A percentile compares a stretch with the other conserved stretches of the same genome.
phyloP scores from a whole-genome alignment of 2,797 vertebrate genomes.

The Rhinichthys osculus region DNA sequence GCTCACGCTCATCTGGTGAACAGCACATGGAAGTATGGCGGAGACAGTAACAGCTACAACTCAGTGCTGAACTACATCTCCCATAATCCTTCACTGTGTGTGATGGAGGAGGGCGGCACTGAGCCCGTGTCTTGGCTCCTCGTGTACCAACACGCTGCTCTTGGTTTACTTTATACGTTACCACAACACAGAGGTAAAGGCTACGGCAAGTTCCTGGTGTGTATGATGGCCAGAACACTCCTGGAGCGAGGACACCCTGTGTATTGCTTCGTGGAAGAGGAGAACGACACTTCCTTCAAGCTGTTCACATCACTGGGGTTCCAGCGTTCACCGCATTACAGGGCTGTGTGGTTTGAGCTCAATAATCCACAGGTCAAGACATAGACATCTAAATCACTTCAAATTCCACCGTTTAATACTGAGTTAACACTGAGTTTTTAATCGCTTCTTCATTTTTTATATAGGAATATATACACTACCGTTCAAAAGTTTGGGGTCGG shows the following conservation, averaged over 20 bases:
- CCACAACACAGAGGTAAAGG: conserved; percentile 50
- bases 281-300: conserved; percentile 38
- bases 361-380: not conserved
- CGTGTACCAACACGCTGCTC: conserved; percentile 54
- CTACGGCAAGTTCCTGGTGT: conserved; percentile 50
- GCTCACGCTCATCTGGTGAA: conserved; percentile 47
- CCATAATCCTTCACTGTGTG: conserved; percentile 55
- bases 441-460: not conserved
- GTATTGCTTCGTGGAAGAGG: conserved; percentile 56
- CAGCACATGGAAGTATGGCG: conserved; percentile 53
- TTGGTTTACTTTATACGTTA: conserved; percentile 61
- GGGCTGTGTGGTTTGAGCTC: conserved; percentile 37
- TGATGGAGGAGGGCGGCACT: conserved; percentile 21
- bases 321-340: not conserved
- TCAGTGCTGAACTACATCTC: conserved; percentile 54
- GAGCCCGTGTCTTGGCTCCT: conserved; percentile 57
- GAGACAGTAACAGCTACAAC: conserved; percentile 27
- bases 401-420: too few relatives aligned
- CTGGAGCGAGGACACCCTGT: conserved; percentile 44
- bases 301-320: conserved; percentile 49
- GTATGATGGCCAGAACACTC: conserved; percentile 30
- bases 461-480: too few relatives aligned
- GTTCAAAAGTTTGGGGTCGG: too few relatives aligned
- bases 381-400: not conserved
- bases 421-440: too few relatives aligned